Conservation (phyloP, 2,888 invertebrate genomes). For the Meliscaeva auricollis region DNA sequence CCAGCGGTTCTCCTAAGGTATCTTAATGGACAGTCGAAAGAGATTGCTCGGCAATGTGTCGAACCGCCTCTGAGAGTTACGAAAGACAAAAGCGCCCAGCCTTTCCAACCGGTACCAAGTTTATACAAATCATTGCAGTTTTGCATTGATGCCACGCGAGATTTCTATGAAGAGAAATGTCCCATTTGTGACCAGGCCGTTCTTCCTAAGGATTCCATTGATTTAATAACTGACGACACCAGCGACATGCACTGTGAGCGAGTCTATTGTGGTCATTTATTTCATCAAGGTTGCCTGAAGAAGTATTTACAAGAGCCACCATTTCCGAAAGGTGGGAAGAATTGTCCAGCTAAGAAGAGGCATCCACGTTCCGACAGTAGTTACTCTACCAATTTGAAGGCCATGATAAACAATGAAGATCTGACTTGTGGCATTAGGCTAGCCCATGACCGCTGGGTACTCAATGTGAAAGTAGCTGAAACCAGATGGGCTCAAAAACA, state of each 20-base stretch:
- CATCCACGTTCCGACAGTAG: slow-evolving; percentile 83
- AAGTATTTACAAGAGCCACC: slow-evolving; percentile 89
- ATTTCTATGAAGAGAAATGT: slow-evolving; percentile 87
- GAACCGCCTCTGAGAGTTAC: slow-evolving; percentile 87
- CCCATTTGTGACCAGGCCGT: slow-evolving; percentile 87
- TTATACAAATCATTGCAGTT: slow-evolving; percentile 87
- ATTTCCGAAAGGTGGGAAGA: slow-evolving; percentile 89
- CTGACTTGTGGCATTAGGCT: slow-evolving; percentile 86
- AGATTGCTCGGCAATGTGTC: slow-evolving; percentile 88
- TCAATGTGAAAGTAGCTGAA: slow-evolving; percentile 89
- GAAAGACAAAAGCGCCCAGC: slow-evolving; percentile 81
- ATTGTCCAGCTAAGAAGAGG: slow-evolving; percentile 85
- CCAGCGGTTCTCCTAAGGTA: slow-evolving; percentile 87
- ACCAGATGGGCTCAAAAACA: slow-evolving; percentile 91
- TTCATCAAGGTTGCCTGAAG: slow-evolving; percentile 88
- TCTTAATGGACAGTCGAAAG: slow-evolving; percentile 88
- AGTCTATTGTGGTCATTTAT: slow-evolving; percentile 90
- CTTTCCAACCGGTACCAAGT: slow-evolving; percentile 87
- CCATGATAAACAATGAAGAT: slow-evolving; percentile 43
- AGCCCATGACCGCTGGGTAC: slow-evolving; percentile 90
- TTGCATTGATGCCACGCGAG: slow-evolving; percentile 87
- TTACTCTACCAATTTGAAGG: slow-evolving; percentile 65
- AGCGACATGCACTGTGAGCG: slow-evolving; percentile 87
- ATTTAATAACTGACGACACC: slow-evolving; percentile 86
- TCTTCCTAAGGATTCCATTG: slow-evolving; percentile 86